Conservation (phyloP, 2,888 invertebrate genomes). For the Drosophila fungiperda region DNA sequence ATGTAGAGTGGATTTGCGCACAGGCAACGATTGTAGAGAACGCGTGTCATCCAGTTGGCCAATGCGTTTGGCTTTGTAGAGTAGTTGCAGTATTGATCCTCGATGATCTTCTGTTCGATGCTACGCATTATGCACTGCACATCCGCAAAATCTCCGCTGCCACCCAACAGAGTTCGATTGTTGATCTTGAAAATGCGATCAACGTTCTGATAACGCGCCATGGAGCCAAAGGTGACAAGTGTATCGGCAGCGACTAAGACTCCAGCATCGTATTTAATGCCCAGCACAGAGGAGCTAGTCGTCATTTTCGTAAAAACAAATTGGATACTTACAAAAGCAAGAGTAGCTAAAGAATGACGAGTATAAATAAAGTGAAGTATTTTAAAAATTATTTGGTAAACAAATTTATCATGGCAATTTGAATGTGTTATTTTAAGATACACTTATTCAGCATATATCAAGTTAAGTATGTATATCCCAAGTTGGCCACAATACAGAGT, state of each 20-base stretch:
- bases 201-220: not conserved
- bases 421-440: not conserved
- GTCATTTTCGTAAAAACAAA: not conserved
- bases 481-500: constrained; percentile 31
- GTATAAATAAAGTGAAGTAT: not conserved
- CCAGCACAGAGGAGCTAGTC: not conserved
- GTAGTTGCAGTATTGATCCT: not conserved
- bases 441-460: not conserved
- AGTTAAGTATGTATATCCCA: not conserved
- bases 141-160: not conserved
- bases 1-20: not conserved
- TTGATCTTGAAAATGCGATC: constrained; percentile 6
- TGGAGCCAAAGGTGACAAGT: accelerated
- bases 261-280: constrained; percentile 7
- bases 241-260: constrained; percentile 7
- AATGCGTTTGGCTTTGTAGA: not conserved
- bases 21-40: not conserved
- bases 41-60: not conserved
- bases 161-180: not conserved
- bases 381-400: not conserved
- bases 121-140: not conserved
- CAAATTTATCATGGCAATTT: not conserved
- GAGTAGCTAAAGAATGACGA: not conserved
- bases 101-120: not conserved
- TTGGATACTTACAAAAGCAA: not conserved